Base-by-base conservation (phyloP, 2,888 invertebrate genomes). In the Conops quadrifasciatus region DNA sequence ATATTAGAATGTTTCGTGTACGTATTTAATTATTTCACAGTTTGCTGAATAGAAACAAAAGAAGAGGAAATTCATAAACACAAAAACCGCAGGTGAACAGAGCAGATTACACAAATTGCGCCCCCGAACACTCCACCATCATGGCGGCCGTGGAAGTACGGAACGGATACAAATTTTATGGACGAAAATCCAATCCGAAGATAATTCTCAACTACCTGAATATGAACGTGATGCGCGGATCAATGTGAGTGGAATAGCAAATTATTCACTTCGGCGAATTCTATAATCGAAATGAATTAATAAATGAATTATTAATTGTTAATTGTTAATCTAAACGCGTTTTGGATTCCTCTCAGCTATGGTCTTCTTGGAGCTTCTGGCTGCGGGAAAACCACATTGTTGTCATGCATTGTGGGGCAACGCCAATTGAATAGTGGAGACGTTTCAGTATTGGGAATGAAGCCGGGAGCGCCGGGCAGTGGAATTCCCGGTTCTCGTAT, bases 361-460 rank as follows among this genome's bases (percentile, higher is more conserved):
- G 95, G 95, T 36, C 88, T 96, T 9, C 88, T 96, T 24, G 96
- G 96, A 1, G 93, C 96, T 0, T 95, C 95, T 77, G 96, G 96
- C 7, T 96, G 96, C 81, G 95, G 95, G 4, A 96, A 96, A 83
- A 96, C 96, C 0, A 96, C 96, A 0, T 86, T 96, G 3, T 88
- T 96, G 11, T 91, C 94, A 66, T 94, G 94, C 85, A 90, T 95
- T 75, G 93, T 96, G 7, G 96, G 96, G 0, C 88, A 93, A 75
- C 88, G 91, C 73, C 87, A 88, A 67, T 87, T 95, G 56, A 90
- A 94, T 82, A 88, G 89, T 21, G 96, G 96, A 0, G 89, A 90
- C 19, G 87, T 95, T 11, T 89, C 89, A 83, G 93, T 94, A 0
- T 87, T 95, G 47, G 95, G 94, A 0, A 90, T 91, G 3, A 88